A percentile compares a stretch with the other conserved stretches of the same genome.
Evolutionary conservation across 2,113 vertebrate species (phyloP).

Genomic region (Jaculus jaculus): DNA sequence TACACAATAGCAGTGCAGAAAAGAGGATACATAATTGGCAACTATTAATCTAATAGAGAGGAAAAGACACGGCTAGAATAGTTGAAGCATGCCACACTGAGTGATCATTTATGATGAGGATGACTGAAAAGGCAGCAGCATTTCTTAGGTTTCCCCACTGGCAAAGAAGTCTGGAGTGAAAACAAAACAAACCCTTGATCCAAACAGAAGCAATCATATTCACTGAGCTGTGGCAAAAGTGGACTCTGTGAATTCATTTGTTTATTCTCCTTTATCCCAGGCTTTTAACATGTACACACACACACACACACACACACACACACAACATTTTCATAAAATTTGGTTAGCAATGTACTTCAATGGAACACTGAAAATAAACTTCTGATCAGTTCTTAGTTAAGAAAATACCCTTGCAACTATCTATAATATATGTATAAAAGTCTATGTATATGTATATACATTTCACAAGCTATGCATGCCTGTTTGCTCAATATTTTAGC

Average conservation of each 20-base stretch:
- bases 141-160: slow-evolving; percentile 73
- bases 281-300: not conserved
- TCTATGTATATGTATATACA: not conserved
- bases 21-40: slow-evolving; percentile 80
- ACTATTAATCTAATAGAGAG: slow-evolving; percentile 84
- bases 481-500: not conserved
- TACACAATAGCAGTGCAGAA: slow-evolving; percentile 81
- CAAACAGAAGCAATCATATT: slow-evolving; percentile 55
- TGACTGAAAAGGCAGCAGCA: slow-evolving; percentile 75
- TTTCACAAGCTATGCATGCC: not conserved
- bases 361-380: not conserved
- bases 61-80: slow-evolving; percentile 68
- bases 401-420: not conserved
- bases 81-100: slow-evolving; percentile 80
- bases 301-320: too few species aligned
- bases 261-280: slow-evolving; percentile 23
- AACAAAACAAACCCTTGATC: slow-evolving; percentile 71
- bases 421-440: not conserved
- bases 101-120: slow-evolving; percentile 79
- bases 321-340: not conserved
- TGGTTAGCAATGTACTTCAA: not conserved
- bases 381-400: not conserved
- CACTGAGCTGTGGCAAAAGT: slow-evolving; percentile 55
- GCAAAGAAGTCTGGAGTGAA: slow-evolving; percentile 58
- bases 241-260: slow-evolving; percentile 23